These are phyloP conservation scores for Stenodema calcarata DNA, from an alignment of 2,888 invertebrate species.

Conservation along the genomic window DNA sequence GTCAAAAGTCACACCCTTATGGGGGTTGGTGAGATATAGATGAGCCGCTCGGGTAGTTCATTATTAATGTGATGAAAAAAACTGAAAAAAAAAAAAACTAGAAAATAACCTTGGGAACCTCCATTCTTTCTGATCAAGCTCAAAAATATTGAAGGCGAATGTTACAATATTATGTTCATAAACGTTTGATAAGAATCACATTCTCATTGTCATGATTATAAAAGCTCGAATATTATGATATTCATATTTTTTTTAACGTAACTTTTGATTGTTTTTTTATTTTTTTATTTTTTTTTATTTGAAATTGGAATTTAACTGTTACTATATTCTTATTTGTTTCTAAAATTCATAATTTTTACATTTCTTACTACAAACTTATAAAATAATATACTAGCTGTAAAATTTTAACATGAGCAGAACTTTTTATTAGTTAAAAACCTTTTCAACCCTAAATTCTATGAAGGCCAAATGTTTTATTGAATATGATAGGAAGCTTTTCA, in stretches of 20 bases:
- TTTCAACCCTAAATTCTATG: neutral
- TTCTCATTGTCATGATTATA: conserved; percentile 53
- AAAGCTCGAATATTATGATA: conserved; percentile 53
- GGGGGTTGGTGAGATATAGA: neutral
- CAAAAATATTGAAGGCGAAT: conserved; percentile 29
- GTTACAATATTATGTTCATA: conserved; percentile 32
- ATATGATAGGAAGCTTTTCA: neutral
- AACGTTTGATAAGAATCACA: conserved; percentile 50
- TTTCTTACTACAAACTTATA: neutral
- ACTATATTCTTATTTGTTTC: neutral
- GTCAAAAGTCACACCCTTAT: neutral
- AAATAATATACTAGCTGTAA: neutral
- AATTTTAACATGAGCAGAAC: neutral
- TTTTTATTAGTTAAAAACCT: neutral
- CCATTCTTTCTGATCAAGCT: neutral
- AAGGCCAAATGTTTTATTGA: conserved; percentile 11
- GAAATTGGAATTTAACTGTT: neutral
- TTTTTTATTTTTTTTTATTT: conserved; percentile 31
- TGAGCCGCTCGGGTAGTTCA: neutral
- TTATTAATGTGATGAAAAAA: neutral
- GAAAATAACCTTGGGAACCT: too few species aligned
- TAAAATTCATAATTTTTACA: neutral
- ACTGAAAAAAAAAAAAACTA: neutral
- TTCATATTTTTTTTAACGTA: neutral
- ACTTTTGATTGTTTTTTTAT: conserved; percentile 34